These are phyloP conservation scores for Neodiprion fabricii DNA, from an alignment of 1,140 invertebrate species.

Conservation along the genomic window DNA sequence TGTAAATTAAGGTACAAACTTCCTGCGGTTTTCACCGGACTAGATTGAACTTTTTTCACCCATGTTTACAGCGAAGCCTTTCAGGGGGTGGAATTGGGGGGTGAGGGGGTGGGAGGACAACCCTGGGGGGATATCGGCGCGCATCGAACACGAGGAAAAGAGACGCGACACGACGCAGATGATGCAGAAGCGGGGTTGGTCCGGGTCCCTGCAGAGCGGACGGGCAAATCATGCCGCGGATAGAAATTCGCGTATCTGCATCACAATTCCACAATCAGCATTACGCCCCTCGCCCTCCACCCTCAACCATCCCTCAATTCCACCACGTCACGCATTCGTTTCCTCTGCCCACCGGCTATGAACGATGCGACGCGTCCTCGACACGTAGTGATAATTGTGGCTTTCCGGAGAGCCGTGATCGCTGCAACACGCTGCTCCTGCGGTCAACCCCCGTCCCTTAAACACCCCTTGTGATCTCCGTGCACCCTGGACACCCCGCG, in stretches of 20 bases:
- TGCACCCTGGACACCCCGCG: background rate
- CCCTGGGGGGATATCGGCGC: background rate
- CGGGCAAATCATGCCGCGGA: background rate
- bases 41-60: too few species aligned
- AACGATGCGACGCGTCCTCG: background rate
- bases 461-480: too few species aligned
- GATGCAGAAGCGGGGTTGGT: background rate
- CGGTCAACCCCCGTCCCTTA: too few species aligned
- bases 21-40: background rate
- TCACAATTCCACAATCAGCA: constrained; percentile 36
- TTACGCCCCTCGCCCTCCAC: constrained; percentile 13
- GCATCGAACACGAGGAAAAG: background rate
- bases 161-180: background rate
- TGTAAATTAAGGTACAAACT: background rate
- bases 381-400: constrained; percentile 26
- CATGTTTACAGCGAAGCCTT: background rate
- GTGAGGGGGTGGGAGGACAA: background rate
- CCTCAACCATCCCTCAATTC: too few species aligned
- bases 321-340: too few species aligned
- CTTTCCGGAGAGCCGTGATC: constrained; percentile 4
- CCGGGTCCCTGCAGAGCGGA: background rate
- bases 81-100: background rate
- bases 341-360: too few species aligned
- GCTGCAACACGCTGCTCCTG: too few species aligned
- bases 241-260: constrained; percentile 30